Evolutionary conservation across 2,888 invertebrate species (phyloP), one percentile per base, ranked within the genome.

Genomic region (Eudasyphora cyanicolor): DNA sequence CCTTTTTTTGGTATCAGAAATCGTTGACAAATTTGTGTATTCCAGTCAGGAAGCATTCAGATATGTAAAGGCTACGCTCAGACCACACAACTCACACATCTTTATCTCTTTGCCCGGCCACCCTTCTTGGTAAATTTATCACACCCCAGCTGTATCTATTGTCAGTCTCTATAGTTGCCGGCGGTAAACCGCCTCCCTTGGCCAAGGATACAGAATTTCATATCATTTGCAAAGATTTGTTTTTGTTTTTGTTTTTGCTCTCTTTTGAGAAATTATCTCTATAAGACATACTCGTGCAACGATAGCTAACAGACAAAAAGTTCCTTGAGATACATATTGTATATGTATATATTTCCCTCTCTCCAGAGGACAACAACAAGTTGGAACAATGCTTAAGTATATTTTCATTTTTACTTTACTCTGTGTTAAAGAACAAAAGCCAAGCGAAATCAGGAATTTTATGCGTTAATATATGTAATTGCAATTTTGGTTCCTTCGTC

Each of bases 401-500:
- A 60, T 60, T 60, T 24, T 17, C 49, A 14, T 17, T n/a, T 32
- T 60, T 7, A 14, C 3, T n/a, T 60, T 32, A 3, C n/a, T 45
- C n/a, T 14, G 12, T n/a, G 45, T 8, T 32, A 32, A 32, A 32
- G 32, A 32, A 8, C 32, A 6, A 45, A 12, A 57, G 12, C 6
- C 38, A 38, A 38, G 27, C 45, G 24, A 21, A 27, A 27, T 14
- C 24, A 57, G 29, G 29, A 5, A 60, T n/a, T 32, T 29, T n/a
- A 60, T 32, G 60, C 14, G 27, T 12, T 24, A 32, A 60, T 60
- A n/a, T 32, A 45, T 19, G 49, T 32, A 60, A 60, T 32, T 60
- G 60, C 60, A 60, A 60, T 60, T 60, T 60, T 45, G 60, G 14
- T 60, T 49, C 54, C 5, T 21, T 27, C 27, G 8, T n/a, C 57